Evolutionary conservation across 2,888 invertebrate species (phyloP), one percentile per base, ranked within the genome.

Genomic region (Charanyca ferruginea): DNA sequence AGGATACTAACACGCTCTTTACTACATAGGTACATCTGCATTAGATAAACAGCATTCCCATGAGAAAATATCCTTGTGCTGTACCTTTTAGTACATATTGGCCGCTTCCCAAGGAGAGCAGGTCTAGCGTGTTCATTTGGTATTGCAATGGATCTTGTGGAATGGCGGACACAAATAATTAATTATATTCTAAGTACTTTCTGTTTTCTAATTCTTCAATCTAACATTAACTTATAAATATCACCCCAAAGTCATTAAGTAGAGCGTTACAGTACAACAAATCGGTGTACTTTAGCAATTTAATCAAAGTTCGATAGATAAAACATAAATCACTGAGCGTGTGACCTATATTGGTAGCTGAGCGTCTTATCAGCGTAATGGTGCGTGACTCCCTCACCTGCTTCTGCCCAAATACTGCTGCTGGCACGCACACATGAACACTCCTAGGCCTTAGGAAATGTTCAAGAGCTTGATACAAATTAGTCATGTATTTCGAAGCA

Each of bases 231-330:
- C 16, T n/a, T 9, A 11, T 23, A 35, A 55, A 47, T 47, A 18
- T 16, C 20, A 41, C 7, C 9, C 28, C 3, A 35, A n/a, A 32
- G 20, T 6, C 32, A 49, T 62, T 48, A 38, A 38, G 38, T 38
- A 44, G 20, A 62, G 41, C 20, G 23, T 47, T n/a, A 18, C 11
- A 25, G 23, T 25, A 38, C 45, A 13, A 48, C 8, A 41, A 23
- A 32, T 35, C 16, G n/a, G 13, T 18, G 35, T 42, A 18, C 8
- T 66, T 45, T 35, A 38, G 35, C 25, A 53, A 66, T 66, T 65
- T 66, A 66, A 68, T 68, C 48, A 53, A 44, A 65, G 57, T 52
- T 51, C 9, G 47, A 42, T 41, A 53, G 47, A 28, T 32, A 41
- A 6, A 25, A 47, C 23, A 25, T 49, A 35, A 35, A 32, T 49